phyloP scores from a whole-genome alignment of 1,140 invertebrate genomes.

The Lutraria rhynchaena region DNA sequence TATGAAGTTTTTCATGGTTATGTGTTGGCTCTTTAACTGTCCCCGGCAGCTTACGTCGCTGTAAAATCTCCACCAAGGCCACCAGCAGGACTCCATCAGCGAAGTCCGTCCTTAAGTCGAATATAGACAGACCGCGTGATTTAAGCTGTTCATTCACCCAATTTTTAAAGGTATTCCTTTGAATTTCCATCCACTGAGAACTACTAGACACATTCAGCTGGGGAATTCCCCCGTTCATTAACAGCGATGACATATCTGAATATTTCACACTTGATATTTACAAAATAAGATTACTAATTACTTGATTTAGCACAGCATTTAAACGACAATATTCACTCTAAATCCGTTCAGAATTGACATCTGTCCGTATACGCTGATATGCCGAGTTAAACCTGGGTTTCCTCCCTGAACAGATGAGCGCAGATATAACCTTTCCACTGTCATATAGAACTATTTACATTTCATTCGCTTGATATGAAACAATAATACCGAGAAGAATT shows the following conservation, averaged over 20 bases:
- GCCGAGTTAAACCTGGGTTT: too few relatives aligned
- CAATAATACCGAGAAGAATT: too few relatives aligned
- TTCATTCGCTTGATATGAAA: too few relatives aligned
- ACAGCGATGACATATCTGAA: conserved; percentile 12
- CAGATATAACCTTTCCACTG: too few relatives aligned
- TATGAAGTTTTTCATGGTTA: conserved; percentile 95
- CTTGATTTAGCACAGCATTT: too few relatives aligned
- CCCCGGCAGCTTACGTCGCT: conserved; percentile 82
- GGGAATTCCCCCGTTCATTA: conserved; percentile 15
- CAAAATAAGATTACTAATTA: background rate
- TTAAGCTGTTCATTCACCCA: conserved; percentile 97
- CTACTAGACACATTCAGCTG: conserved; percentile 33
- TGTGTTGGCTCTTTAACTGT: conserved; percentile 54
- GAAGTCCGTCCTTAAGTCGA: conserved; percentile 93
- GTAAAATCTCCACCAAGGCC: conserved; percentile 93
- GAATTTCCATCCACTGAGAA: conserved; percentile 90
- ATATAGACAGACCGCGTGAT: conserved; percentile 51
- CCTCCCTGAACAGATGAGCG: too few relatives aligned
- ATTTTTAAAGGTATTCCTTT: conserved; percentile 98
- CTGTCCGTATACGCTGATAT: too few relatives aligned
- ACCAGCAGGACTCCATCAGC: conserved; percentile 94
- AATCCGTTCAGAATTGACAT: too few relatives aligned
- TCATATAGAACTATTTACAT: too few relatives aligned
- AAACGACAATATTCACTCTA: too few relatives aligned
- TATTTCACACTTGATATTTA: background rate